A percentile compares a stretch with the other conserved stretches of the same genome.
phyloP scores from a whole-genome alignment of 2,888 invertebrate species.

The Andrena haemorrhoa region DNA sequence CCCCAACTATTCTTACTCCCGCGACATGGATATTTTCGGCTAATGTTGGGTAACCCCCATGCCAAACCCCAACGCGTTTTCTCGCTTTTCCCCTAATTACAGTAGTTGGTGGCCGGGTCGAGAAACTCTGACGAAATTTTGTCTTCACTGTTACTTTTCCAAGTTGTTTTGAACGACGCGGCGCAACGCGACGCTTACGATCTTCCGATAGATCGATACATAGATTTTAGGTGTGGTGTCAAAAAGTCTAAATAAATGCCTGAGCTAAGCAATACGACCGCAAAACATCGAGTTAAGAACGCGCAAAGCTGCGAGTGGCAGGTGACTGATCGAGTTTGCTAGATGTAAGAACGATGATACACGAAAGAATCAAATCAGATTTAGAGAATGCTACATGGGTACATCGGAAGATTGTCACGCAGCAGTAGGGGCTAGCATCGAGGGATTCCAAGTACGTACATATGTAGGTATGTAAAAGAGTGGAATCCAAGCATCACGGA shows the following conservation, averaged over 20 bases:
- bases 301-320: not conserved
- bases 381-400: too few species aligned
- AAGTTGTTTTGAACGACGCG: too few species aligned
- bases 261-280: not conserved
- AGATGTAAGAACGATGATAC: too few species aligned
- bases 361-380: too few species aligned
- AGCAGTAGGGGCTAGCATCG: too few species aligned
- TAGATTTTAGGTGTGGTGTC: not conserved
- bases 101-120: conserved; percentile 28
- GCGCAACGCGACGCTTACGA: too few species aligned
- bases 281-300: not conserved
- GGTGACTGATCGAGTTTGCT: too few species aligned
- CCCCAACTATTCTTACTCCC: conserved; percentile 72
- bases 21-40: conserved; percentile 70
- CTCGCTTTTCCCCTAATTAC: conserved; percentile 64
- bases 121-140: conserved; percentile 31
- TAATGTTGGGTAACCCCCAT: conserved; percentile 68
- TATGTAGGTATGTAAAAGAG: too few species aligned
- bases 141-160: too few species aligned
- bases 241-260: not conserved
- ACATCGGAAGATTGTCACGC: too few species aligned
- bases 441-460: too few species aligned
- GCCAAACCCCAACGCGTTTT: conserved; percentile 54
- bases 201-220: not conserved
- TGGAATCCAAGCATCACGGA: too few species aligned